Evolutionary conservation across 2,797 vertebrate species (phyloP).

Genomic region (Adrianichthys oophorus): DNA sequence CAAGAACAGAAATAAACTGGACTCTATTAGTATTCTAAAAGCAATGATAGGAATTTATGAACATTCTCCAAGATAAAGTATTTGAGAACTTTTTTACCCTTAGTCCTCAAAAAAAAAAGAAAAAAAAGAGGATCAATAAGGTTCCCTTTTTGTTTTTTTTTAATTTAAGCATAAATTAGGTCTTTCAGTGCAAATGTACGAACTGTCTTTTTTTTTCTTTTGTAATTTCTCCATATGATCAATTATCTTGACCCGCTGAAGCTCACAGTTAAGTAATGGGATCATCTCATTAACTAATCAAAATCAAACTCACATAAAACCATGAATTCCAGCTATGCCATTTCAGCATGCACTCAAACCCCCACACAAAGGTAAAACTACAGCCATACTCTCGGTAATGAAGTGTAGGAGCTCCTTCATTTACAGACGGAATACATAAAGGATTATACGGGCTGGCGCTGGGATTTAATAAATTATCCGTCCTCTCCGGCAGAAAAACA

Average conservation of each 20-base stretch:
- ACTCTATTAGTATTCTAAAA: no score
- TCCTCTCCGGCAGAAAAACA: conserved; percentile 21
- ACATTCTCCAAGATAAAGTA: no score
- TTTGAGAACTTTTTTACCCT: no score
- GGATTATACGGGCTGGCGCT: conserved; percentile 47
- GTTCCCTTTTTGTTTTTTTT: no score
- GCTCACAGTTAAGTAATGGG: conserved; percentile 2
- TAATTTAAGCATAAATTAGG: no score
- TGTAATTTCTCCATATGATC: neutral
- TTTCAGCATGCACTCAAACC: conserved; percentile 13
- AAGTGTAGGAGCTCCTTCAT: conserved; percentile 55
- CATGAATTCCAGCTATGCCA: conserved; percentile 20
- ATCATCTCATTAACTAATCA: conserved; percentile 34
- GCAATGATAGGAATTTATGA: no score
- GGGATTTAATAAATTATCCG: conserved; percentile 53
- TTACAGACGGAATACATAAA: conserved; percentile 67
- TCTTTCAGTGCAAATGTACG: no score
- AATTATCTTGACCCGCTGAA: conserved; percentile 4
- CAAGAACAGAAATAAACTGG: no score
- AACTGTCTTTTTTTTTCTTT: neutral
- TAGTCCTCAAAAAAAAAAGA: no score
- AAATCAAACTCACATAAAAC: conserved; percentile 9
- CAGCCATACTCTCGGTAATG: conserved; percentile 48
- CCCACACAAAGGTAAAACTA: conserved; percentile 9
- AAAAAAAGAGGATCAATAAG: no score